Percentiles rank a stretch among this genome's conserved stretches.
These are phyloP conservation scores for Tenrec ecaudatus DNA, from an alignment of 2,113 vertebrate species.

Conservation along the genomic window DNA sequence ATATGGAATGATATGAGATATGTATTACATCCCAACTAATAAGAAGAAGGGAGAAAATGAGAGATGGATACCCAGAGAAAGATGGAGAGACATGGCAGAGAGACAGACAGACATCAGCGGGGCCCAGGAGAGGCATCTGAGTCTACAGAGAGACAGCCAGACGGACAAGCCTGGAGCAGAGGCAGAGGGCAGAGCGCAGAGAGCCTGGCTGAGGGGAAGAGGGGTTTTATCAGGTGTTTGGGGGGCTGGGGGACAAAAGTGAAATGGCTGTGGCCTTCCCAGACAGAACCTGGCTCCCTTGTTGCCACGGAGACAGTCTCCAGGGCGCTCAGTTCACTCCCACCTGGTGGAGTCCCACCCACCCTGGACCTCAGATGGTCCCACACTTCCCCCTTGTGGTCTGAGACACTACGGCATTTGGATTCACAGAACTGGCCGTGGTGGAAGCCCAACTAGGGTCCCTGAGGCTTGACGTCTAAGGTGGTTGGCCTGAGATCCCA, in stretches of 20 bases:
- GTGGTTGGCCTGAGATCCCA: neutral
- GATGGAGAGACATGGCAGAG: fast-evolving
- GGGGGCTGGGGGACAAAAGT: neutral
- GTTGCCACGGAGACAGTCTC: slow-evolving; percentile 63
- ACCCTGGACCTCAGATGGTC: neutral
- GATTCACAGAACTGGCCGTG: neutral
- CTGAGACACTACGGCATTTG: neutral
- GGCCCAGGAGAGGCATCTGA: too few relatives aligned
- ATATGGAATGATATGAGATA: too few relatives aligned
- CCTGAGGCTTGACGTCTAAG: neutral
- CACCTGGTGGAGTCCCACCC: neutral
- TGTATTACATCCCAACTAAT: too few relatives aligned
- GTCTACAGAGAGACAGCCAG: neutral
- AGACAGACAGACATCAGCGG: neutral
- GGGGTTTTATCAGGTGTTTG: neutral
- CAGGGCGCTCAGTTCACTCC: neutral
- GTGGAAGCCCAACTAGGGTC: neutral
- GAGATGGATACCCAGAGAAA: neutral
- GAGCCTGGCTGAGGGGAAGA: neutral
- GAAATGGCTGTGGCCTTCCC: neutral
- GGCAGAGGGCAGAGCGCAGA: neutral
- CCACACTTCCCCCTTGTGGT: slow-evolving; percentile 67
- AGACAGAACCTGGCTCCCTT: neutral
- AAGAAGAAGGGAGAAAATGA: neutral
- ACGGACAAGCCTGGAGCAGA: neutral